Evolutionary conservation across 2,797 vertebrate species (phyloP).

Genomic region (Ibycter americanus): DNA sequence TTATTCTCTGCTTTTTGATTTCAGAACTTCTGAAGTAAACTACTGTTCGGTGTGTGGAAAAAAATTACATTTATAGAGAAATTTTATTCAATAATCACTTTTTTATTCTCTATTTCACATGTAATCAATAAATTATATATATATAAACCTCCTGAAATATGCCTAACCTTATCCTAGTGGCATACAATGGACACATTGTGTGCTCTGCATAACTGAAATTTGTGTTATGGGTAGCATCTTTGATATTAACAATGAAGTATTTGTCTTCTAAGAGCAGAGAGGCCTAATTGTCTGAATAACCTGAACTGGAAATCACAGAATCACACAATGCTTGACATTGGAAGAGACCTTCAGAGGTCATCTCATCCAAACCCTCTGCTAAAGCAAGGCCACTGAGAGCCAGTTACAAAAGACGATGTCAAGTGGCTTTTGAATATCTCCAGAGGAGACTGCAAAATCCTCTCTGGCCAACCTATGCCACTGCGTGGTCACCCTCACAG

Average conservation of each 20-base stretch:
- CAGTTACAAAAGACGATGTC: background rate
- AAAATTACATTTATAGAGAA: background rate
- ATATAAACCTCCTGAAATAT: background rate
- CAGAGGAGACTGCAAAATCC: background rate
- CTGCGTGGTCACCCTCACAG: background rate
- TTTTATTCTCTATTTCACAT: background rate
- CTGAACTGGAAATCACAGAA: background rate
- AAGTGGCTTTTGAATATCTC: background rate
- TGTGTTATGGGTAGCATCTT: background rate
- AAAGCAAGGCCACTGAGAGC: background rate
- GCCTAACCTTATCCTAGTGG: background rate
- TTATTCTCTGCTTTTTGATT: background rate
- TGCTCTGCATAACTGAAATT: background rate
- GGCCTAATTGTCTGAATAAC: background rate
- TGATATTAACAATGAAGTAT: background rate
- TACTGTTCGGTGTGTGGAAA: background rate
- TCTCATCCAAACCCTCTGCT: accelerated
- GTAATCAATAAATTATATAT: background rate
- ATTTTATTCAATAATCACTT: background rate
- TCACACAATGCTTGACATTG: background rate
- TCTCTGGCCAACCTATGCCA: background rate
- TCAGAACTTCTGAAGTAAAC: background rate
- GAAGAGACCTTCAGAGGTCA: background rate
- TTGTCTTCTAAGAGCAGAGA: background rate
- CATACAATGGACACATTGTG: background rate